Evolutionary conservation across 2,113 vertebrate genomes (phyloP).

Genomic region (Thalassoma bifasciatum): DNA sequence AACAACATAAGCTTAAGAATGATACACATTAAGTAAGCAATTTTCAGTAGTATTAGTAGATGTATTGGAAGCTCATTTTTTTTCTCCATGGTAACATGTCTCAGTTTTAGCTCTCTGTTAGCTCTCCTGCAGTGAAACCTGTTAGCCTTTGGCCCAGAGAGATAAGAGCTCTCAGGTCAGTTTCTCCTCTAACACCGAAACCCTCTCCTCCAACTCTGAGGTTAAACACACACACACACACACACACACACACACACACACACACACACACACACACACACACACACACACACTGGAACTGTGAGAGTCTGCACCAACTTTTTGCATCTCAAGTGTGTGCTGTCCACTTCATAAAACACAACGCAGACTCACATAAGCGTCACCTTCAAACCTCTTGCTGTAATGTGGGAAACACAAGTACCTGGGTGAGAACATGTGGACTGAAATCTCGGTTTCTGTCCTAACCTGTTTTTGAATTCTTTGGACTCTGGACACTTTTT

Average conservation of each 20-base stretch:
- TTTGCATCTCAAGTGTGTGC: neutral
- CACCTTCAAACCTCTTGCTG: neutral
- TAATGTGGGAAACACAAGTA: neutral
- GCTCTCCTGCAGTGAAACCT: conserved; percentile 52
- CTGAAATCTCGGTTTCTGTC: neutral
- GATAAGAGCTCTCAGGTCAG: conserved; percentile 61
- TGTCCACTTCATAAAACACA: neutral
- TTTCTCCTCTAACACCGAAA: conserved; percentile 46
- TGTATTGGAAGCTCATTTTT: neutral
- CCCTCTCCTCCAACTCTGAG: neutral
- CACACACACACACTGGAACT: neutral
- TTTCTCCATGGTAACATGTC: conserved; percentile 1
- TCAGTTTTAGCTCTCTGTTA: conserved; percentile 1
- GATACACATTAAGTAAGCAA: no score
- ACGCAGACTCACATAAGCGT: conserved; percentile 2
- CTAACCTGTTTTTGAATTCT: no score
- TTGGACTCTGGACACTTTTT: no score
- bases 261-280: no score
- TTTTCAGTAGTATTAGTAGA: no score
- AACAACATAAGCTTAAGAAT: no score
- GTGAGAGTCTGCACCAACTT: conserved; percentile 3
- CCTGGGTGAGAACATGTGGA: no score
- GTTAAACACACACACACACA: neutral
- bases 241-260: no score
- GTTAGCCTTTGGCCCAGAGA: conserved; percentile 56